Evolutionary conservation across 2,797 vertebrate species (phyloP), one percentile per base, ranked within the genome.

Genomic region (Silurus lanzhouensis): DNA sequence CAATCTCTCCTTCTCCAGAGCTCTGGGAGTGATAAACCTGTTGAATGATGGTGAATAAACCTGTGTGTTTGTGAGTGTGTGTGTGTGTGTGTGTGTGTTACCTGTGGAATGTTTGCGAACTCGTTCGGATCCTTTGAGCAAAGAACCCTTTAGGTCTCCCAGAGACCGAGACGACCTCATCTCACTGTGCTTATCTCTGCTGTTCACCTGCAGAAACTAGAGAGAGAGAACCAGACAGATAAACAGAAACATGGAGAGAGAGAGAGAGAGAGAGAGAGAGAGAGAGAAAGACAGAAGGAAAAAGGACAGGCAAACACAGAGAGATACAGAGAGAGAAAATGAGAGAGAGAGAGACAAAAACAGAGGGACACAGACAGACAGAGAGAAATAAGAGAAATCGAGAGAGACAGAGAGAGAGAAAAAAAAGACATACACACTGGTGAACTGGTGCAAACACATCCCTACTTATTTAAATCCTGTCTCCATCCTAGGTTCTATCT

Each of bases 101-200:
- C 97, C 97, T 94, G 97, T 97, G 0, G 97, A 97, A 91, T 96
- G 96, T 89, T 97, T 98, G 91, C 97, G 95, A 0, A 96, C 96
- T 88, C 96, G 96, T 92, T 97, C 96, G 0, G 94, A 94, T 87
- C 96, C 96, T 86, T 97, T 97, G 87, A 96, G 97, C 88, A 96
- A 90, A 61, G 96, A 97, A 20, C 96, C 96, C 93, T 98, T 95
- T 87, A 98, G 94, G 87, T 98, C 97, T n/a, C 97, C 97, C 91
- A 97, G 95, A 20, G 97, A 98, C 83, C 96, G 96, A 19, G 97
- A 97, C 79, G 97, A 96, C 89, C 93, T 96, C 96, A 97, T 97
- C 90, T 98, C 97, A 0, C 96, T 96, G 92, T 97, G 96, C 85
- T 96, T 98, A 91, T 96, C 96, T 91, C 94, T 94, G 93, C 94